A percentile compares a stretch with the other conserved stretches of the same genome.
These are phyloP conservation scores for Ciconia boyciana DNA, from an alignment of 2,113 vertebrate genomes.

Conservation along the genomic window DNA sequence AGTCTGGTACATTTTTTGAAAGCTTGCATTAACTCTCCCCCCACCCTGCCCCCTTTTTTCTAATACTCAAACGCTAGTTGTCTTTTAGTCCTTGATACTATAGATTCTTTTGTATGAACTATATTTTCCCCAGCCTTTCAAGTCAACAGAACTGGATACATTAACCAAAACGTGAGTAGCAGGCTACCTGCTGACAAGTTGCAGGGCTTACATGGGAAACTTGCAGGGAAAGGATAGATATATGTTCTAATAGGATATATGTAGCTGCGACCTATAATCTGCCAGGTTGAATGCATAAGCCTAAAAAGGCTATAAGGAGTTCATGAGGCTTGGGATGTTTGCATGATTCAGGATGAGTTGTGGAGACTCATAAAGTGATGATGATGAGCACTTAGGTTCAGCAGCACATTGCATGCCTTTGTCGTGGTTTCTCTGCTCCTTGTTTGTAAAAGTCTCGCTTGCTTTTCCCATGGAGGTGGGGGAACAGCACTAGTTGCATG, in stretches of 20 bases:
- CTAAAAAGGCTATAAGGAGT: not conserved
- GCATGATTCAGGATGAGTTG: accelerated
- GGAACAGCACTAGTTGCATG: not conserved
- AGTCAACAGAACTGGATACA: not conserved
- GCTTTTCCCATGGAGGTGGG: not conserved
- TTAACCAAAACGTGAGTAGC: not conserved
- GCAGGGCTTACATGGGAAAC: not conserved
- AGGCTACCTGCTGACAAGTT: not conserved
- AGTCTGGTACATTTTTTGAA: not conserved
- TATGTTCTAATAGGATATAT: not conserved
- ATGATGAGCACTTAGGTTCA: not conserved
- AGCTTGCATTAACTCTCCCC: not conserved
- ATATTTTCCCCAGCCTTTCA: not conserved
- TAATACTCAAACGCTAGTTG: not conserved
- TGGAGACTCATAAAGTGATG: not conserved
- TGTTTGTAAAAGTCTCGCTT: not conserved
- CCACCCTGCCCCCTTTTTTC: not conserved
- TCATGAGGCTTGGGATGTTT: not conserved
- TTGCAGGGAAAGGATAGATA: not conserved
- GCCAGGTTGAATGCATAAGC: not conserved
- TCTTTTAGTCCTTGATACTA: not conserved
- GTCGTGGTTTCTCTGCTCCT: not conserved
- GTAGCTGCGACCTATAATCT: not conserved
- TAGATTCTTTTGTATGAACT: accelerated
- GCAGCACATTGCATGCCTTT: not conserved